These are phyloP conservation scores for Anadara kagoshimensis DNA, from an alignment of 1,140 invertebrate genomes.

Conservation along the genomic window DNA sequence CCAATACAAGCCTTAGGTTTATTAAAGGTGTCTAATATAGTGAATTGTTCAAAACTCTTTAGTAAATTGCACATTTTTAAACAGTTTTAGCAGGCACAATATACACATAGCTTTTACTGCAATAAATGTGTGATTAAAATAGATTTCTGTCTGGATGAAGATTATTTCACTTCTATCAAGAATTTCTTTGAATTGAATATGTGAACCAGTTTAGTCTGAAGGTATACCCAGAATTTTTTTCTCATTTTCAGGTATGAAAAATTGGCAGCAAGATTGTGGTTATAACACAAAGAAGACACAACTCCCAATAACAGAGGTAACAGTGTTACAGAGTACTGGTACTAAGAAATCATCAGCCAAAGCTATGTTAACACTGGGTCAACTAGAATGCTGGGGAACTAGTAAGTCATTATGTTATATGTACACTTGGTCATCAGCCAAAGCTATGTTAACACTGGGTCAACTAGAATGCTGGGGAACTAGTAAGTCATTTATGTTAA, in stretches of 20 bases:
- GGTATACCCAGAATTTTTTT: not conserved
- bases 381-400: conserved; percentile 94
- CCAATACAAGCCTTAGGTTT: too few relatives aligned
- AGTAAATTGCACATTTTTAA: too few relatives aligned
- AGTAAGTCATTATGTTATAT: conserved; percentile 86
- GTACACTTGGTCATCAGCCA: too few relatives aligned
- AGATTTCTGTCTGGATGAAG: not conserved
- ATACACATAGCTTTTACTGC: too few relatives aligned
- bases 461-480: too few relatives aligned
- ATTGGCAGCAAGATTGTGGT: conserved; percentile 92
- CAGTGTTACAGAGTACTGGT: conserved; percentile 87
- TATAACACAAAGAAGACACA: conserved; percentile 85
- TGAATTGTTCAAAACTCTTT: too few relatives aligned
- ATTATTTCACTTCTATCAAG: not conserved
- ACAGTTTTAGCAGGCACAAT: too few relatives aligned
- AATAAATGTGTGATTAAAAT: too few relatives aligned
- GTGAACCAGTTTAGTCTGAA: too few relatives aligned
- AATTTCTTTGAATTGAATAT: not conserved
- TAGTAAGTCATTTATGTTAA: too few relatives aligned
- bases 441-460: too few relatives aligned
- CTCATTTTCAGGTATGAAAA: conserved; percentile 78
- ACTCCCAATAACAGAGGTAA: conserved; percentile 91
- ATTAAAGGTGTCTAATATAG: too few relatives aligned
- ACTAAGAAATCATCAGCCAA: conserved; percentile 82
- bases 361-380: conserved; percentile 90